phyloP scores from a whole-genome alignment of 2,888 invertebrate genomes.

The Aelia acuminata region DNA sequence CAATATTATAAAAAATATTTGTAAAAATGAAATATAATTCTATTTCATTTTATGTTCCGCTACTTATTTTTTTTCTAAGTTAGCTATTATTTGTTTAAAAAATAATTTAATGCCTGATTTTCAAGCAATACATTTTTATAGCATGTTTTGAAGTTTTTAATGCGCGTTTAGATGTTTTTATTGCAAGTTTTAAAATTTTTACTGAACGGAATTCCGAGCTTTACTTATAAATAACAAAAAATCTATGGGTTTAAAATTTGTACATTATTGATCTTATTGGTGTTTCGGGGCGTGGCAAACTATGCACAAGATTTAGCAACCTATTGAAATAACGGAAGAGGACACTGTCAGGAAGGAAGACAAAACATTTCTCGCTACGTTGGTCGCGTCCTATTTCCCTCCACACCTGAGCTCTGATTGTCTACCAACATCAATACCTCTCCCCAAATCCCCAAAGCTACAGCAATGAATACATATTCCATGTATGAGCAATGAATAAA shows the following conservation, averaged over 20 bases:
- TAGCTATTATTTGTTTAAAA: too few relatives aligned
- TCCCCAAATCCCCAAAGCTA: not conserved
- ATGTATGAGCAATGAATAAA: not conserved
- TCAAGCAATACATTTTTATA: too few relatives aligned
- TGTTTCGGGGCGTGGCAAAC: not conserved
- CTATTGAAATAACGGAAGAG: not conserved
- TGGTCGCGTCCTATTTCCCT: not conserved
- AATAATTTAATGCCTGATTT: too few relatives aligned
- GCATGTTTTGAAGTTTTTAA: too few relatives aligned
- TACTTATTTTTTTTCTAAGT: too few relatives aligned
- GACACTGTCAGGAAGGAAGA: not conserved
- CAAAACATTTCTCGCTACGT: not conserved
- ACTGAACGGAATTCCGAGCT: too few relatives aligned
- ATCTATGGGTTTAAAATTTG: not conserved
- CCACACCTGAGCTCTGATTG: constrained; percentile 3
- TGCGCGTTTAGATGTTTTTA: too few relatives aligned
- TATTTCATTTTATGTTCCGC: too few relatives aligned
- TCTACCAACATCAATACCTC: not conserved
- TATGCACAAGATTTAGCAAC: not conserved
- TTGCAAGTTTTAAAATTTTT: too few relatives aligned
- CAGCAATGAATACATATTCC: not conserved
- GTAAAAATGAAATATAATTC: too few relatives aligned
- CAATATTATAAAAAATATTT: too few relatives aligned
- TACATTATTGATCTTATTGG: not conserved
- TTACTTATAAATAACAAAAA: not conserved